phyloP scores from a whole-genome alignment of 2,797 vertebrate genomes.

The Gallirallus australis region DNA sequence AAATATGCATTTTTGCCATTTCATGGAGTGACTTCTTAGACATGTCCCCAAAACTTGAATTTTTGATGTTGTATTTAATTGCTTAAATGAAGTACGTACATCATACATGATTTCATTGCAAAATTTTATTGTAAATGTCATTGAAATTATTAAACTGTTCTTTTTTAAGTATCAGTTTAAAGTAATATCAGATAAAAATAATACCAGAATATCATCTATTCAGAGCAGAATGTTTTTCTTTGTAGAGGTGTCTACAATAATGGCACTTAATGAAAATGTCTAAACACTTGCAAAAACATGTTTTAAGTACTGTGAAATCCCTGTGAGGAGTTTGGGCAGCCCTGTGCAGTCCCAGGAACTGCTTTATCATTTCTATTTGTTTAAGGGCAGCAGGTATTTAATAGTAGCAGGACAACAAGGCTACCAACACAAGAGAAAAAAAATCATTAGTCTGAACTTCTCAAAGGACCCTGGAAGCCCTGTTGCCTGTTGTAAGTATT shows the following conservation, averaged over 20 bases:
- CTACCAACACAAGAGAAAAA: background rate
- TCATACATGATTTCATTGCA: background rate
- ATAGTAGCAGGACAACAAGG: background rate
- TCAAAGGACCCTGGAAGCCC: background rate
- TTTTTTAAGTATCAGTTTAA: background rate
- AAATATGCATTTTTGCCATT: constrained; percentile 22
- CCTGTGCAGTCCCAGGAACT: background rate
- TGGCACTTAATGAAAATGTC: background rate
- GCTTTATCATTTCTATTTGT: background rate
- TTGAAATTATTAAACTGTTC: background rate
- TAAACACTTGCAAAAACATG: background rate
- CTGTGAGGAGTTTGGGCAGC: background rate
- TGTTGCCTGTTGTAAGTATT: background rate
- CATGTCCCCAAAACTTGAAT: background rate
- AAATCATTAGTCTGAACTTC: background rate
- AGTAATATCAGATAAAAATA: background rate
- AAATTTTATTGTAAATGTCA: background rate
- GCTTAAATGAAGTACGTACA: background rate
- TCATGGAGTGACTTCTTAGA: background rate
- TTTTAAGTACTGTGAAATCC: background rate
- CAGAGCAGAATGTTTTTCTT: background rate
- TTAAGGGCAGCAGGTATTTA: background rate
- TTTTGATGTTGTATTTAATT: background rate
- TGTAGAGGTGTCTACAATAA: background rate
- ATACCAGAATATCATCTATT: background rate